Conservation (phyloP, 1,140 invertebrate genomes). For the Pectinophora gossypiella region DNA sequence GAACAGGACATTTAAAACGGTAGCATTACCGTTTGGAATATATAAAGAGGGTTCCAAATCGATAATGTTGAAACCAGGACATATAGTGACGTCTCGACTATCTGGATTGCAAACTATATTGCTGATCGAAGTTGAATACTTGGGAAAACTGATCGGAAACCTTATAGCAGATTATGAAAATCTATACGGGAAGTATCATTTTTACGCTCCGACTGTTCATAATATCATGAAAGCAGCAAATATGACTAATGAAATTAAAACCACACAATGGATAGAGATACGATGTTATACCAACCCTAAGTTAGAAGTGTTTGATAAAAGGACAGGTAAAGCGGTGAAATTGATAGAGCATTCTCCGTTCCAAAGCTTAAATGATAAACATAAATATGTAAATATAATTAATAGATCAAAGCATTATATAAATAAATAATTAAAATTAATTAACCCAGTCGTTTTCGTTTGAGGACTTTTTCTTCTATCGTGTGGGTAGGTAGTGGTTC, state of each 20-base stretch:
- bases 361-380: too few species aligned
- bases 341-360: too few species aligned
- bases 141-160: constrained; percentile 30
- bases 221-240: constrained; percentile 43
- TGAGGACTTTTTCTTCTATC: too few species aligned
- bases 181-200: constrained; percentile 49
- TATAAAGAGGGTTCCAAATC: constrained; percentile 16
- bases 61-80: constrained; percentile 26
- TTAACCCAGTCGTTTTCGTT: too few species aligned
- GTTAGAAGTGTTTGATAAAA: constrained; percentile 28
- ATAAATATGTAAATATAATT: too few species aligned
- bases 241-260: constrained; percentile 39
- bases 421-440: too few species aligned
- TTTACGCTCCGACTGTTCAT: constrained; percentile 37
- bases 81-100: constrained; percentile 23
- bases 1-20: constrained; percentile 20
- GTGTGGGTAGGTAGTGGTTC: too few species aligned
- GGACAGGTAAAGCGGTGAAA: constrained; percentile 10
- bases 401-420: too few species aligned
- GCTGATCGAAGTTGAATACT: constrained; percentile 32
- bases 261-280: constrained; percentile 37
- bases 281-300: constrained; percentile 37
- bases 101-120: constrained; percentile 27
- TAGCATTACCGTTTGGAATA: constrained; percentile 21
- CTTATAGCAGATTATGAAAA: constrained; percentile 39